Evolutionary conservation across 2,888 invertebrate genomes (phyloP).

Genomic region (Mythimna loreyi): DNA sequence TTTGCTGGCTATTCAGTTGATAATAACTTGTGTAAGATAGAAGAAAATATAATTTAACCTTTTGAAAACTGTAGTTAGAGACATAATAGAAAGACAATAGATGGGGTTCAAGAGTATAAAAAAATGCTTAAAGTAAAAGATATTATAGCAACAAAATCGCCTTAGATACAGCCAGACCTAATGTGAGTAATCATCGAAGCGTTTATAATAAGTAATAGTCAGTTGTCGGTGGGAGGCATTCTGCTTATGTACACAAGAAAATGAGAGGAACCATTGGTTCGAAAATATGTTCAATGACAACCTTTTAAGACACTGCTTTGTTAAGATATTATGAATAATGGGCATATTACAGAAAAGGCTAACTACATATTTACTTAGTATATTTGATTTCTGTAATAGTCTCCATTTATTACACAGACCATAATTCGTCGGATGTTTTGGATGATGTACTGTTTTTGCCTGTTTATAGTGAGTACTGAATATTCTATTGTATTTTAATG

Average conservation of each 20-base stretch:
- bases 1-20: too few species aligned
- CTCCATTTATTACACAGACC: slow-evolving; percentile 30
- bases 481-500: slow-evolving; percentile 36
- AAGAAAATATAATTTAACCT: too few species aligned
- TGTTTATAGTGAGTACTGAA: slow-evolving; percentile 13
- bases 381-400: slow-evolving; percentile 41
- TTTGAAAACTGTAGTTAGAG: too few species aligned
- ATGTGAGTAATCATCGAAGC: slow-evolving; percentile 74
- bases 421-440: slow-evolving; percentile 14
- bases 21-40: too few species aligned
- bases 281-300: slow-evolving; percentile 72
- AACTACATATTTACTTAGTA: slow-evolving; percentile 42
- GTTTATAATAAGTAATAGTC: slow-evolving; percentile 71
- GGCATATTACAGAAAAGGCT: slow-evolving; percentile 38
- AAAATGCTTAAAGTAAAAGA: background rate
- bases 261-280: slow-evolving; percentile 73
- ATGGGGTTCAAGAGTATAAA: too few species aligned
- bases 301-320: slow-evolving; percentile 57
- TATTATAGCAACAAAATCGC: slow-evolving; percentile 60
- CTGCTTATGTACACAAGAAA: slow-evolving; percentile 67
- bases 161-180: slow-evolving; percentile 66
- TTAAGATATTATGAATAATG: slow-evolving; percentile 53
- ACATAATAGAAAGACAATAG: too few species aligned
- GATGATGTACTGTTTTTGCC: slow-evolving; percentile 24
- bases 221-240: slow-evolving; percentile 70